Base-by-base conservation (phyloP, 2,113 vertebrate species). In the Turnix velox region DNA sequence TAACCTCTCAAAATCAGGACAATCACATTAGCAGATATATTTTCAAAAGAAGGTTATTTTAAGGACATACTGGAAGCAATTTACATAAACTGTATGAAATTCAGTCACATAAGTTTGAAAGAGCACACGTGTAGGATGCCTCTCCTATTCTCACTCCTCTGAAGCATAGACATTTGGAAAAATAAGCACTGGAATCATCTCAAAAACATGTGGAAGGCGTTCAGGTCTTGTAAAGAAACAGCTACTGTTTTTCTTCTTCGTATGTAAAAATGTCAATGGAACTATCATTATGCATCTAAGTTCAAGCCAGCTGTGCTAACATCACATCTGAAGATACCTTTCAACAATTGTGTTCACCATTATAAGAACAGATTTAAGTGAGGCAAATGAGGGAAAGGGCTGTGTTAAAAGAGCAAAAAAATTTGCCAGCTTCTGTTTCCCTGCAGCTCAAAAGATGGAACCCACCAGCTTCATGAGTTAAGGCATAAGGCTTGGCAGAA, bases 221-320 rank as follows among this genome's bases (percentile, higher is more conserved):
- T 55, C 25, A 27, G 23, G 12, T 88, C 16, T 66, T 49, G 25
- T 18, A 72, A 76, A 42, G 6, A 84, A 75, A 14, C 30, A 55
- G 68, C 37, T 0, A 0, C 5, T 39, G 14, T 25, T 58, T 69
- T 62, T 62, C 16, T 40, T 39, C 16, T 20, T 77, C 63, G 30
- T 7, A 39, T 69, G 42, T 59, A 39, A 71, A 84, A 80, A 63
- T 31, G 11, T 30, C 43, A 51, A 0, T 59, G 35, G 48, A 81
- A 78, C 52, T 27, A 76, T 33, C 18, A 39, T 4, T 42, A 11
- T 35, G 35, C 22, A 42, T 9, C 4, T 42, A 30, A 10, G 23
- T 30, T 67, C 25, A 74, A 62, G 42, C 24, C 43, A 81, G 28
- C 46, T 48, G 31, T 12, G 37, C 5, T 6, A 65, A n/a, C 16